Conservation (phyloP, 2,888 invertebrate genomes). For the Macaria liturata region DNA sequence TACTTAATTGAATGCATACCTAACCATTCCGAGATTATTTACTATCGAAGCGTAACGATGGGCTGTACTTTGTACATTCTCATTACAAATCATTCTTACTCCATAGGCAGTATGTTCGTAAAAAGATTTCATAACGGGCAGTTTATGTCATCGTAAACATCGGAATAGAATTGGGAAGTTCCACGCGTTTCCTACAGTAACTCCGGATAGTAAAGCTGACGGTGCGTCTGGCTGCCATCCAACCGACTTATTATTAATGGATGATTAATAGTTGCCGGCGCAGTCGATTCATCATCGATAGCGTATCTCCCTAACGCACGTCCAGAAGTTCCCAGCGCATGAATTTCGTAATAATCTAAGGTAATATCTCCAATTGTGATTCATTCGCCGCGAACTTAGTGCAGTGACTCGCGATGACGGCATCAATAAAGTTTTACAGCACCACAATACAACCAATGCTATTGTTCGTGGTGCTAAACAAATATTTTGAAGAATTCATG, state of each 20-base stretch:
- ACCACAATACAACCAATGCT: constrained; percentile 19
- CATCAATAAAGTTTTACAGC: constrained; percentile 41
- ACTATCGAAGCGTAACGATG: background rate
- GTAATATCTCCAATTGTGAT: constrained; percentile 44
- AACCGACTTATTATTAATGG: constrained; percentile 54
- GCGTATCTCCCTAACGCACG: constrained; percentile 35
- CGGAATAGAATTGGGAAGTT: constrained; percentile 45
- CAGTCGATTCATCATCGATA: constrained; percentile 43
- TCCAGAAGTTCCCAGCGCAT: constrained; percentile 34
- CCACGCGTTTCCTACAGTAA: constrained; percentile 43
- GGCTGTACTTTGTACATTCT: too few species aligned
- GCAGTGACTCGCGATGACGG: constrained; percentile 47
- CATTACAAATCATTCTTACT: constrained; percentile 3
- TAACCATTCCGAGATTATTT: background rate
- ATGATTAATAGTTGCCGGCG: constrained; percentile 51
- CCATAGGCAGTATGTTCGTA: constrained; percentile 21
- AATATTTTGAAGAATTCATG: constrained; percentile 40
- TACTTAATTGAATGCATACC: too few species aligned
- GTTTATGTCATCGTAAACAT: constrained; percentile 47
- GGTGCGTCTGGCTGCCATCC: constrained; percentile 54
- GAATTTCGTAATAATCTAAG: constrained; percentile 42
- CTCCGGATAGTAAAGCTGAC: constrained; percentile 48
- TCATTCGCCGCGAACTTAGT: constrained; percentile 37
- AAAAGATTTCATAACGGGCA: constrained; percentile 41
- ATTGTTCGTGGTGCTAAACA: constrained; percentile 18